A percentile compares a stretch with the other conserved stretches of the same genome.
Evolutionary conservation across 2,888 invertebrate genomes (phyloP).

Genomic region (Acronicta psi): DNA sequence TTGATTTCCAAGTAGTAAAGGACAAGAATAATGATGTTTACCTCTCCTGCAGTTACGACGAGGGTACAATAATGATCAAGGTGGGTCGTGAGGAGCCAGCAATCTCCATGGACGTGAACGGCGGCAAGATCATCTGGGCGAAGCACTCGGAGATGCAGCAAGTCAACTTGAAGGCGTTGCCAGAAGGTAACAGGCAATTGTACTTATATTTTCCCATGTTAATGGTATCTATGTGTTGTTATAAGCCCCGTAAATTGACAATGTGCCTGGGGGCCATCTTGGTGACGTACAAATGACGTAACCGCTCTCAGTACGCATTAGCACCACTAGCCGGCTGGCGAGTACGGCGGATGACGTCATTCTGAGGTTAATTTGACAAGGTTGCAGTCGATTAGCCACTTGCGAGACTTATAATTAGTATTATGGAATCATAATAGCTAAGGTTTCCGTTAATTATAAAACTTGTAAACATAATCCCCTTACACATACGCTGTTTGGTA

Average conservation of each 20-base stretch:
- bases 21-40: constrained; percentile 2
- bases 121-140: constrained; percentile 99
- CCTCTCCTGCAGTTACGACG: constrained; percentile 92
- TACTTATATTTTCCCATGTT: background rate
- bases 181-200: constrained; percentile 89
- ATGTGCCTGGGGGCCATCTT: too few species aligned
- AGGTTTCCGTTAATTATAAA: constrained; percentile 15
- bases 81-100: constrained; percentile 99
- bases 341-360: too few species aligned
- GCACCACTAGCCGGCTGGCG: too few species aligned
- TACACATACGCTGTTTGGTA: background rate
- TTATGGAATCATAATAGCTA: constrained; percentile 3
- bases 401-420: constrained; percentile 1
- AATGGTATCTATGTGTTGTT: background rate
- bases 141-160: constrained; percentile 99
- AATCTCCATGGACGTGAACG: constrained; percentile 99
- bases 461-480: constrained; percentile 1
- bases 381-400: too few species aligned
- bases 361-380: too few species aligned
- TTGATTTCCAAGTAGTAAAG: too few species aligned
- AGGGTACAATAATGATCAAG: constrained; percentile 98
- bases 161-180: constrained; percentile 96
- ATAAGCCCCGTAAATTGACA: too few species aligned
- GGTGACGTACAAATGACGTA: too few species aligned
- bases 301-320: too few species aligned